Conservation (phyloP, 2,888 invertebrate species). For the Trichacis sp. region DNA sequence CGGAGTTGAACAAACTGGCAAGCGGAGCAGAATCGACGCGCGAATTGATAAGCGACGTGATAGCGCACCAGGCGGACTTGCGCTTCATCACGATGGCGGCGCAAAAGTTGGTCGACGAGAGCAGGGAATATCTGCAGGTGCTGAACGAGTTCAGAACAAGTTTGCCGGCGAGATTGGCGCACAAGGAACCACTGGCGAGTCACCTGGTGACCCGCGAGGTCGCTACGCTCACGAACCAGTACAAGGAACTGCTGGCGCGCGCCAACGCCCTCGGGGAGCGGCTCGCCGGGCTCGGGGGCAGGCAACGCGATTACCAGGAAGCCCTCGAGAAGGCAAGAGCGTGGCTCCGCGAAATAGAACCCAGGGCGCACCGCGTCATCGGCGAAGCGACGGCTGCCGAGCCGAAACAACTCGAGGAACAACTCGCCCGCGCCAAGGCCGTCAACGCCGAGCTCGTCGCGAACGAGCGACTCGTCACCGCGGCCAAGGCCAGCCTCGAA, state of each 20-base stretch:
- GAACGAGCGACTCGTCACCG: constrained; percentile 87
- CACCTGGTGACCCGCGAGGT: constrained; percentile 84
- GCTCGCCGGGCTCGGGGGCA: constrained; percentile 82
- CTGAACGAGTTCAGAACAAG: constrained; percentile 90
- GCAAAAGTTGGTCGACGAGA: constrained; percentile 95
- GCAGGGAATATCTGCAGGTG: constrained; percentile 87
- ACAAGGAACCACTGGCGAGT: constrained; percentile 78
- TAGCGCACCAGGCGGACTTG: constrained; percentile 95
- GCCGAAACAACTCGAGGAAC: constrained; percentile 88
- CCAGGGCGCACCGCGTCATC: constrained; percentile 80
- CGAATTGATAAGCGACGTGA: constrained; percentile 92
- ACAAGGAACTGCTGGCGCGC: constrained; percentile 84
- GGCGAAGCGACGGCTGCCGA: constrained; percentile 89
- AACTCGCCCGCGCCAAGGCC: constrained; percentile 84
- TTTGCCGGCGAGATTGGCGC: constrained; percentile 84
- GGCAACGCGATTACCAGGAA: constrained; percentile 83
- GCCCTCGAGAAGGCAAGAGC: constrained; percentile 83
- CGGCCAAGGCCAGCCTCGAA: constrained; percentile 79
- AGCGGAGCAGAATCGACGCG: constrained; percentile 84
- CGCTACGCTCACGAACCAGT: constrained; percentile 81
- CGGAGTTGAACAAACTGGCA: constrained; percentile 79
- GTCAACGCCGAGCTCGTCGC: constrained; percentile 89
- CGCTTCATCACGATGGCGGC: constrained; percentile 96
- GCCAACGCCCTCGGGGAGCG: constrained; percentile 87
- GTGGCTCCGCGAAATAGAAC: constrained; percentile 86